Base-by-base conservation (phyloP, 2,113 vertebrate species). In the Xiphophorus hellerii region DNA sequence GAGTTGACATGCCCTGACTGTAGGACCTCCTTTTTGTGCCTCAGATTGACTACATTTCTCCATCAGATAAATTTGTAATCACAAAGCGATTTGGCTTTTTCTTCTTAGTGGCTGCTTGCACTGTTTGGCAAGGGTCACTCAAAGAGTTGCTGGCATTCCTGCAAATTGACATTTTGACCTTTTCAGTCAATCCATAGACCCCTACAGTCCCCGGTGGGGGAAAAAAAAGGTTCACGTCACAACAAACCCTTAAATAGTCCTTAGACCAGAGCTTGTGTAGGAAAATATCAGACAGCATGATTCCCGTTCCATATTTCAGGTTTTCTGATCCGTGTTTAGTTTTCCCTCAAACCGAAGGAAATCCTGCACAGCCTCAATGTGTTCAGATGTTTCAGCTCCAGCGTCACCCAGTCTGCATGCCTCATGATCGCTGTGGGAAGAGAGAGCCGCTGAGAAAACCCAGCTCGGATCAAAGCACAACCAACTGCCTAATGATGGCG, bases 161-260 rank as follows among this genome's bases (percentile, higher is more conserved):
- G 62, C 30, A 39, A 86, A 69, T 2, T 84, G 70, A 87, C 68
- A 72, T 80, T 73, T 83, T 84, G 75, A 87, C 78, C 83, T 79
- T 73, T 84, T 39, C 7, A 66, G 33, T 65, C 61, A 1, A 31
- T 71, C 66, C 62, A n/a, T 6, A 27, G 58, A 39, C 48, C 22
- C 31, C 73, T 28, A 60, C 28, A 64, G 86, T 74, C 70, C 67
- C 33, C 66, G 71, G 67, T 72, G 63, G 44, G 65, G 51, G n/a
- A 31, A 77, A 31, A 77, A 35, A 22, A 30, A 28, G 8, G 12
- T 20, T 22, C 20, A 29, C 7, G 28, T 1, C 29, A 17, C 10
- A 20, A 33, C 3, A 42, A 28, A 42, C 17, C 12, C 20, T 20
- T 33, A 20, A 48, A 17, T 2, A 30, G 4, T 27, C 33, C 35